These are phyloP conservation scores for Seira musarum DNA, from an alignment of 2,888 invertebrate genomes.

Conservation along the genomic window DNA sequence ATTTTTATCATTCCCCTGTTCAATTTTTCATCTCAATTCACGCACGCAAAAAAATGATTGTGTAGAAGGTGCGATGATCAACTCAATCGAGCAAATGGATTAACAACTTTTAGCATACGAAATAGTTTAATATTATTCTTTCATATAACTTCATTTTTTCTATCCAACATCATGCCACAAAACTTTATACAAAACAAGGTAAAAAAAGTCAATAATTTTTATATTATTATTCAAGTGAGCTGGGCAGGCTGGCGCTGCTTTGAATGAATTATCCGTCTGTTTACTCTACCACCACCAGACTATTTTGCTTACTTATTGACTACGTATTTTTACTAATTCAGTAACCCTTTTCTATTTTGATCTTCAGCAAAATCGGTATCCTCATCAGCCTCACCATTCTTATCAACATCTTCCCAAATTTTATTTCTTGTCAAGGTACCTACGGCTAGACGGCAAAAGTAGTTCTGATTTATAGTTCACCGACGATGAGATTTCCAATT, in stretches of 20 bases:
- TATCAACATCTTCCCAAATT: no score
- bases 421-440: constrained; percentile 16
- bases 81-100: neutral
- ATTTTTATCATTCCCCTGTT: neutral
- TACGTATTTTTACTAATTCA: neutral
- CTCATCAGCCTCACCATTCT: no score
- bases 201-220: constrained; percentile 44
- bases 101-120: neutral
- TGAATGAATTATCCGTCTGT: constrained; percentile 55
- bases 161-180: no score
- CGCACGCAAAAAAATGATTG: constrained; percentile 3
- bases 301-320: constrained; percentile 35
- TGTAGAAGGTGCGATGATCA: constrained; percentile 15
- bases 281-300: constrained; percentile 24
- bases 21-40: neutral
- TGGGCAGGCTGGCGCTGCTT: constrained; percentile 59
- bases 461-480: no score
- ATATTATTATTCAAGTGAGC: constrained; percentile 57
- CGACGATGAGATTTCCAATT: no score
- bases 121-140: no score
- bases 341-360: no score
- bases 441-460: no score
- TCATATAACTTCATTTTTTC: no score
- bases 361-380: no score
- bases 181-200: neutral